A percentile compares a stretch with the other conserved stretches of the same genome.
These are phyloP conservation scores for Folsomia manolachei DNA, from an alignment of 2,888 invertebrate genomes.

Conservation along the genomic window DNA sequence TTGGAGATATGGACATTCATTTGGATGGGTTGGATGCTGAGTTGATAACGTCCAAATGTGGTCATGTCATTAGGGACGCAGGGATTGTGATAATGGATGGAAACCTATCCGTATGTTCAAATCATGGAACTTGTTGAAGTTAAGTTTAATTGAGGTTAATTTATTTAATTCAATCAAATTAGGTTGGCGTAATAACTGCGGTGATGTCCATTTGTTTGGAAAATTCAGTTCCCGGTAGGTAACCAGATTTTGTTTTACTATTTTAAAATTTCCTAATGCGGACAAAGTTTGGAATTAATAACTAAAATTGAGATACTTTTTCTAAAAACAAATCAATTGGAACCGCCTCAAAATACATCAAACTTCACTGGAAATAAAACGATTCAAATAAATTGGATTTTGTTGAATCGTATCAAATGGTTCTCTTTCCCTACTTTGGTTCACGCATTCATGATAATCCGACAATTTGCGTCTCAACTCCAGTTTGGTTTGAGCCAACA, in stretches of 20 bases:
- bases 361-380: no score
- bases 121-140: no score
- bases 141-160: no score
- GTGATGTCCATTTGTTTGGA: slow-evolving; percentile 63
- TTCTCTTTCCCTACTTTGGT: no score
- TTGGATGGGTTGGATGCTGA: slow-evolving; percentile 64
- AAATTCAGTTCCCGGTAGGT: slow-evolving; percentile 68
- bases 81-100: slow-evolving; percentile 81
- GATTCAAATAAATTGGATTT: not conserved
- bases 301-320: no score
- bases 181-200: slow-evolving; percentile 65
- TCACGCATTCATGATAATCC: not conserved
- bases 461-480: not conserved
- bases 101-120: slow-evolving; percentile 72
- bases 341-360: slow-evolving; percentile 53
- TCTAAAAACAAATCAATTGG: not conserved
- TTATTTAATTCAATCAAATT: no score
- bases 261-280: no score
- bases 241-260: no score
- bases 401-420: no score
- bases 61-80: slow-evolving; percentile 35
- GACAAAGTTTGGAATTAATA: no score
- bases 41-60: slow-evolving; percentile 24
- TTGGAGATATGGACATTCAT: slow-evolving; percentile 84
- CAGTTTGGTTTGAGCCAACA: slow-evolving; percentile 89